A percentile compares a stretch with the other conserved stretches of the same genome.
phyloP scores from a whole-genome alignment of 2,113 vertebrate species.

The Cyprinodon brontotheroides region DNA sequence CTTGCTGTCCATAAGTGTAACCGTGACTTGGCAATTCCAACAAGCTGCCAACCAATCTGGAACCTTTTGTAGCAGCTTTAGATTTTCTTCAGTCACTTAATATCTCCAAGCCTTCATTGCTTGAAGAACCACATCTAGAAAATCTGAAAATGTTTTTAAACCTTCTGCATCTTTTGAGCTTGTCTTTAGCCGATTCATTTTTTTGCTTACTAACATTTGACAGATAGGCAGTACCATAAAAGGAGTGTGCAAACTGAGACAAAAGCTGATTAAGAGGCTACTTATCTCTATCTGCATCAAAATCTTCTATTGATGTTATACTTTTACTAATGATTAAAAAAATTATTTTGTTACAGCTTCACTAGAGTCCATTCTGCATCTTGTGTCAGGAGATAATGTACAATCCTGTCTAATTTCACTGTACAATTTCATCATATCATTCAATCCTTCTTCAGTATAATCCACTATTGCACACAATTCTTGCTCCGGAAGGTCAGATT shows the following conservation, averaged over 20 bases:
- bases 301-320: conserved; percentile 4
- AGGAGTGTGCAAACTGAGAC: not conserved
- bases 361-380: too few relatives aligned
- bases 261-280: not conserved
- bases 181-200: not conserved
- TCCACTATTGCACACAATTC: too few relatives aligned
- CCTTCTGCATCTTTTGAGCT: not conserved
- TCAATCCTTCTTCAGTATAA: too few relatives aligned
- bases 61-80: not conserved
- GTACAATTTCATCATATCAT: too few relatives aligned
- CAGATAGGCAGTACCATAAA: not conserved
- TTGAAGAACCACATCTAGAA: not conserved
- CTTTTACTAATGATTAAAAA: too few relatives aligned
- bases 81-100: not conserved
- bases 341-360: too few relatives aligned
- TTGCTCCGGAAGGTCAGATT: too few relatives aligned
- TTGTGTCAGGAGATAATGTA: too few relatives aligned
- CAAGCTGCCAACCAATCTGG: not conserved
- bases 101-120: not conserved
- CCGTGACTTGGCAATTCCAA: not conserved
- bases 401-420: too few relatives aligned
- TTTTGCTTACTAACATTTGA: not conserved
- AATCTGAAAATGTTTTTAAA: not conserved
- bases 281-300: not conserved
- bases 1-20: not conserved